phyloP scores from a whole-genome alignment of 2,888 invertebrate genomes.

The Hybos culiciformis region DNA sequence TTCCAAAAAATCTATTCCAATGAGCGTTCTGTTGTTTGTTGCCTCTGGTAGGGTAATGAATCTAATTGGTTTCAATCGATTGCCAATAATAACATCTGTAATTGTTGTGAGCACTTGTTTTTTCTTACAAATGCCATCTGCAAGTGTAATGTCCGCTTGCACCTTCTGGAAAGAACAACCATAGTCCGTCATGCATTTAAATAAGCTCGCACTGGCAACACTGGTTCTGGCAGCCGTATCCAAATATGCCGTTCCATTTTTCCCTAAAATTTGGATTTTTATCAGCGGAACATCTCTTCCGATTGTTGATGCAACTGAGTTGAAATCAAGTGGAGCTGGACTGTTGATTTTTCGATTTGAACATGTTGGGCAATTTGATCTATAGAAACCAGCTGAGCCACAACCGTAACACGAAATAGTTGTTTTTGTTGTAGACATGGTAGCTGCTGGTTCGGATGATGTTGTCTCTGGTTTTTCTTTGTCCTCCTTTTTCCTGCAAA shows the following conservation, averaged over 20 bases:
- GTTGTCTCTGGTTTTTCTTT: background rate
- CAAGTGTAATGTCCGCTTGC: slow-evolving; percentile 3
- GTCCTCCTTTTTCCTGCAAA: background rate
- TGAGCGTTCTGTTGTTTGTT: slow-evolving; percentile 6
- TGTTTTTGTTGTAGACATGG: background rate
- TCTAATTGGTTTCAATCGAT: slow-evolving; percentile 4
- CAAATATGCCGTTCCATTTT: slow-evolving; percentile 6
- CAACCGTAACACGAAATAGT: slow-evolving; percentile 5
- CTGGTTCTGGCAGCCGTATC: slow-evolving; percentile 8
- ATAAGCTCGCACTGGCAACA: slow-evolving; percentile 5
- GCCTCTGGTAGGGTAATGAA: slow-evolving; percentile 5
- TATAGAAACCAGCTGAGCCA: background rate
- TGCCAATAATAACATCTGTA: slow-evolving; percentile 7
- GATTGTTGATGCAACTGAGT: background rate
- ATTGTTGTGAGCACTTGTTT: slow-evolving; percentile 1
- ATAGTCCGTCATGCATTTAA: background rate
- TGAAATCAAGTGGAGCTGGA: slow-evolving; percentile 1
- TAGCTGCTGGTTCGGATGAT: background rate
- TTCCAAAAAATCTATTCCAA: slow-evolving; percentile 9
- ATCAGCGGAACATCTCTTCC: slow-evolving; percentile 5
- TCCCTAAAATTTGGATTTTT: slow-evolving; percentile 1
- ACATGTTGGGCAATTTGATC: slow-evolving; percentile 5
- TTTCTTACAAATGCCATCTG: background rate
- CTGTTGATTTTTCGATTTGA: background rate
- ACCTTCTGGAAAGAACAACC: slow-evolving; percentile 1